phyloP scores from a whole-genome alignment of 2,888 invertebrate genomes.

The Agrotis puta region DNA sequence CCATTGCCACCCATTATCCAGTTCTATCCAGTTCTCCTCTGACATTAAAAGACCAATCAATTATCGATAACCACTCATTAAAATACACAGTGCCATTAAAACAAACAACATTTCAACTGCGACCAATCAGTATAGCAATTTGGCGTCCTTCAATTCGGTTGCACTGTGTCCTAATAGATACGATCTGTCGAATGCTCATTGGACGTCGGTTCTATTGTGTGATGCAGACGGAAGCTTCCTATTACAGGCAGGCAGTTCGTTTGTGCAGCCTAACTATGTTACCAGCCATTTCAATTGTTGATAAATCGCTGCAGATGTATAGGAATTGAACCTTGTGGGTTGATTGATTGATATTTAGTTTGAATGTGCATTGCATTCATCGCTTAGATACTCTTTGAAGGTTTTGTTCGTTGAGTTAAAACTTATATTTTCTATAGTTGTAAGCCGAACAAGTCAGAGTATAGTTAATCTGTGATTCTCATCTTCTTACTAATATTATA shows the following conservation, averaged over 20 bases:
- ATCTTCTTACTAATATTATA: no score
- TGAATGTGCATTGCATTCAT: not conserved
- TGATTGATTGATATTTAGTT: conserved; percentile 28
- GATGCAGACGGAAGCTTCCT: conserved; percentile 62
- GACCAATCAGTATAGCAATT: conserved; percentile 58
- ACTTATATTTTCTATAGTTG: no score
- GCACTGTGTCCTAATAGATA: conserved; percentile 64
- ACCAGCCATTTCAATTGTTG: conserved; percentile 59
- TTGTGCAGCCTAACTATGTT: conserved; percentile 68
- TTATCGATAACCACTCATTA: not conserved
- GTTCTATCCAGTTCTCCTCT: no score
- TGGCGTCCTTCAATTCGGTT: conserved; percentile 52
- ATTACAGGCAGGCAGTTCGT: conserved; percentile 71
- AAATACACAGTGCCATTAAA: conserved; percentile 8
- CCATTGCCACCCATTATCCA: no score
- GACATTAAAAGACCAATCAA: no score
- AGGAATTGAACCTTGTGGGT: conserved; percentile 23
- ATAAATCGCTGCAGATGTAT: conserved; percentile 48
- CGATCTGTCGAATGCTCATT: conserved; percentile 65
- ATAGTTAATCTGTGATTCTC: not conserved
- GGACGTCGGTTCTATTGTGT: conserved; percentile 66
- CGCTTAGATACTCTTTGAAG: not conserved
- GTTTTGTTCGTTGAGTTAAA: no score
- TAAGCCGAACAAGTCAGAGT: no score
- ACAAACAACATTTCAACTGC: conserved; percentile 37